Base-by-base conservation (phyloP, 2,888 invertebrate genomes). In the Leptura quadrifasciata region DNA sequence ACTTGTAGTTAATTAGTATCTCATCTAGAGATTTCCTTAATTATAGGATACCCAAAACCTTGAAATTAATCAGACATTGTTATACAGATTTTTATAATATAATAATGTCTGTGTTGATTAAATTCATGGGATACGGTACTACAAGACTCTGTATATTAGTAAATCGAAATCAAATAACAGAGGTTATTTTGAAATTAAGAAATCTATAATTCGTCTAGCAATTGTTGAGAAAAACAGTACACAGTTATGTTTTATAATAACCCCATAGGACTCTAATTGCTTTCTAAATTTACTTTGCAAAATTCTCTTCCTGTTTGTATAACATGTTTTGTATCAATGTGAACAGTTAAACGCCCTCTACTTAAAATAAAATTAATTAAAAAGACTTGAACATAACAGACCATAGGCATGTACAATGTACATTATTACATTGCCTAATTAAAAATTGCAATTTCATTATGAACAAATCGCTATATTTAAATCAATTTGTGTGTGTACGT, bases 381-480 rank as follows among this genome's bases (percentile, higher is more conserved):
- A 39, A 39, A 39, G 0, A 39, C 15, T 39, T 39, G 10, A 12
- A 31, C 8, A 31, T 6, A 12, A 39, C 6, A 24, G 35, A 39
- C 39, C 10, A 10, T 15, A 39, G 15, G 15, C 12, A 12, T 39
- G 12, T 8, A 39, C 15, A 15, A 1, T 39, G n/a, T n/a, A n/a
- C n/a, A n/a, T n/a, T n/a, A n/a, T n/a, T n/a, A n/a, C n/a, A n/a
- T 39, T 15, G 12, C 39, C 15, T 39, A 39, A 39, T 39, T 39
- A 39, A 39, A 39, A 12, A 39, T 39, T 15, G 10, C 17, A 61
- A 35, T 31, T 35, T 27, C 31, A 10, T 17, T 10, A 58, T 60
- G 58, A 21, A 61, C 17, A 31, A 61, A 61, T n/a, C n/a, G 61
- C 35, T 61, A 61, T 31, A 61, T 61, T 61, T 61, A 31, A 61